Evolutionary conservation across 1,140 invertebrate genomes (phyloP), one percentile per base, ranked within the genome.

Genomic region (Euwallacea similis): DNA sequence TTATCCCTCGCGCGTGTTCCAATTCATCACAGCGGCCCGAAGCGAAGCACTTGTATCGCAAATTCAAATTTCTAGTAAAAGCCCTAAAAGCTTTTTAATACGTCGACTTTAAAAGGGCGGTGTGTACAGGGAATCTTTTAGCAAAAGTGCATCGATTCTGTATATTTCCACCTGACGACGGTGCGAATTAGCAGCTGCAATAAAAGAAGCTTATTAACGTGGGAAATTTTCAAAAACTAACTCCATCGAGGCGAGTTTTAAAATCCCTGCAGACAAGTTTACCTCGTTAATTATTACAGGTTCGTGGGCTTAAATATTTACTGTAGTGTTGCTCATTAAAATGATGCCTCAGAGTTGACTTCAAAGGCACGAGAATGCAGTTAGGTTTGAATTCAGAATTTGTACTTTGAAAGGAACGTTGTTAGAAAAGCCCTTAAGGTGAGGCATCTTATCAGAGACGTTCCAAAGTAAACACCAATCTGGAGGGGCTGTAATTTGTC

Each of bases 21-120:
- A 33, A 33, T 33, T 33, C 21, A 33, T 33, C 21, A 33, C 21
- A 33, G 21, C 21, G 21, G 21, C 21, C 21, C 21, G 21, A 33
- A 33, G 21, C 21, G 21, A 59, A 59, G 56, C 15, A 59, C 56
- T 59, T 59, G 56, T 42, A 59, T 10, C 41, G 8, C 7, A 59
- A 59, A 59, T 59, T 59, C 15, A 11, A 41, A 21, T 59, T 59
- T 33, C 56, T 59, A 33, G 56, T 59, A 59, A 33, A 59, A 33
- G 41, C 56, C 33, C 33, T 59, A 59, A 59, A 59, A 59, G 56
- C 56, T 59, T 59, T 59, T 59, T 59, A 59, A 59, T 41, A 59
- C 42, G 42, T 59, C 33, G 56, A 59, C 56, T 59, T 59, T 59
- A 59, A 59, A 42, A 33, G 56, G 56, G 33, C 11, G 4, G 56